Evolutionary conservation across 2,797 vertebrate species (phyloP).

Genomic region (Otolemur crassicaudatus): DNA sequence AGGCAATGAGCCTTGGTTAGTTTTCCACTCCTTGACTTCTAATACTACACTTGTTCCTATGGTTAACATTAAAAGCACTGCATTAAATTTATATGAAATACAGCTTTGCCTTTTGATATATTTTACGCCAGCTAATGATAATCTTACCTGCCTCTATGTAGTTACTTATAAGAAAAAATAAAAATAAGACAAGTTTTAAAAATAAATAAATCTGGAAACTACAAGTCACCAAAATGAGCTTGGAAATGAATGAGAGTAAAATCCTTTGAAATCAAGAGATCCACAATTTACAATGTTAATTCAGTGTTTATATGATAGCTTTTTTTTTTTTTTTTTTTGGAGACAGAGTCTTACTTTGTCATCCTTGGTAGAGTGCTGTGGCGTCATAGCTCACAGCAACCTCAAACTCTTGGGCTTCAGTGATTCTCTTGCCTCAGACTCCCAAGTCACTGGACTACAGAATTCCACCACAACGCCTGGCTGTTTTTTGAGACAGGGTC

Average conservation of each 20-base stretch:
- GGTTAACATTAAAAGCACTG: slow-evolving; percentile 69
- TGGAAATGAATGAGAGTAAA: neutral
- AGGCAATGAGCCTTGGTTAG: slow-evolving; percentile 81
- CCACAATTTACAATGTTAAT: neutral
- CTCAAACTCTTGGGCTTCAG: too few relatives aligned
- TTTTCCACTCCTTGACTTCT: slow-evolving; percentile 73
- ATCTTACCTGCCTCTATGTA: neutral
- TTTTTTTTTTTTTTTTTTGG: too few relatives aligned
- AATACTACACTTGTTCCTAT: slow-evolving; percentile 58
- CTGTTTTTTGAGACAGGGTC: too few relatives aligned
- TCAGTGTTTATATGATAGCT: neutral
- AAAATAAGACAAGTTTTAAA: neutral
- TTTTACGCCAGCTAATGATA: slow-evolving; percentile 51
- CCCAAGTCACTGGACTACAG: too few relatives aligned
- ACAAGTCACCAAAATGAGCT: neutral
- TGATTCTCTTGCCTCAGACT: too few relatives aligned
- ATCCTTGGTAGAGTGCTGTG: too few relatives aligned
- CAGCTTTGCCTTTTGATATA: slow-evolving; percentile 55
- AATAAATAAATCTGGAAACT: neutral
- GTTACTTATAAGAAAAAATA: slow-evolving; percentile 20
- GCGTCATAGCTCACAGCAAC: too few relatives aligned
- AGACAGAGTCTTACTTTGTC: too few relatives aligned
- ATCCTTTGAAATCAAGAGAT: neutral
- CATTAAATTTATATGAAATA: slow-evolving; percentile 76
- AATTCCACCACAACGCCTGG: too few relatives aligned